These are phyloP conservation scores for Asarcornis scutulata DNA, from an alignment of 2,113 vertebrate genomes.

Conservation along the genomic window DNA sequence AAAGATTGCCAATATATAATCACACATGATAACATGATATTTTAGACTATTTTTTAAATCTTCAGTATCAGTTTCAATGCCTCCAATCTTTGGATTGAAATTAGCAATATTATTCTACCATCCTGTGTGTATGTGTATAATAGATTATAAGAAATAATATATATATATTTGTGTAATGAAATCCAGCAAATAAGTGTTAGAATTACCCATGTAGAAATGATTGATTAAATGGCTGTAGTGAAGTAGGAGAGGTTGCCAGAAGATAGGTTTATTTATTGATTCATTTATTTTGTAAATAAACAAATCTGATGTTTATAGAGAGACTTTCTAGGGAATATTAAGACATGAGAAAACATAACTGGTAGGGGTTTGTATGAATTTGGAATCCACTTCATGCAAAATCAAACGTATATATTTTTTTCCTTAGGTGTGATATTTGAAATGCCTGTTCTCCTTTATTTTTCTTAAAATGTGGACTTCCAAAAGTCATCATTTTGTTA, in stretches of 20 bases:
- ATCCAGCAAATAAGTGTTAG: not conserved
- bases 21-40: not conserved
- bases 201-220: not conserved
- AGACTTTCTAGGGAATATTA: not conserved
- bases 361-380: not conserved
- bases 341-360: not conserved
- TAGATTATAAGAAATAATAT: not conserved
- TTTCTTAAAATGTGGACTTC: not conserved
- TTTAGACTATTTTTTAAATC: not conserved
- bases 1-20: rapidly evolving
- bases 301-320: not conserved
- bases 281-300: not conserved
- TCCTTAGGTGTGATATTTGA: not conserved
- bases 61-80: not conserved
- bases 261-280: not conserved
- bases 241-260: not conserved
- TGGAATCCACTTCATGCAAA: not conserved
- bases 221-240: not conserved
- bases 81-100: not conserved
- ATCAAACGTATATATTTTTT: not conserved
- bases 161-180: not conserved
- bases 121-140: not conserved
- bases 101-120: not conserved
- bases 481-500: not conserved
- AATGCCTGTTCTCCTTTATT: not conserved